Evolutionary conservation across 2,797 vertebrate species (phyloP), one percentile per base, ranked within the genome.

Genomic region (Rhincodon typus): DNA sequence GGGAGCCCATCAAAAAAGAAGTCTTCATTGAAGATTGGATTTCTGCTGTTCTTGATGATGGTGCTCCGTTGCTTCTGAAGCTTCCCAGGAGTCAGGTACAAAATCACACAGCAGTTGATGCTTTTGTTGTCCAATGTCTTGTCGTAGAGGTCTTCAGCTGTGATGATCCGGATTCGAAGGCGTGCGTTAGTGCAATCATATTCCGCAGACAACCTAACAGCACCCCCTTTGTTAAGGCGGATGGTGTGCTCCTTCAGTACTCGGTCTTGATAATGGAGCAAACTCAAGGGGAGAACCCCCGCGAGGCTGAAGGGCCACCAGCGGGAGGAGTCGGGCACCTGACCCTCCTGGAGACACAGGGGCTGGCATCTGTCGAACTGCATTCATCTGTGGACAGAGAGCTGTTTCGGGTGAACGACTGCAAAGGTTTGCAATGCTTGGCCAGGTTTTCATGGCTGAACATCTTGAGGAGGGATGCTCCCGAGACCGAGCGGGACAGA

Each of bases 371-470:
- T 0, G 99, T 98, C 0, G 98, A 99, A 97, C 99, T 99, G 97
- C 98, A 98, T 97, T 99, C 99, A 0, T 99, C 99, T 0, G 99
- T 99, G 72, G 99, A 99, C 30, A 99, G 98, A 0, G 99, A 99
- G 96, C 99, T 99, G 97, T 99, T 99, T 90, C 98, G 98, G 5
- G 98, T 99, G 0, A 99, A 98, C 0, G 98, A 98, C 34, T 99
- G 98, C 97, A 98, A 99, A 95, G 98, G 98, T 95, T 99, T 99
- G 96, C 98, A 98, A 0, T 99, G 98, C 96, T 99, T 99, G 96
- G 98, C 98, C 97, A 99, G 99, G 69, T 99, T 98, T 96, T 99
- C 99, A 34, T 99, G 98, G 53, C 98, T 98, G 96, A 99, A 99
- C 97, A 99, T 98, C 97, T 98, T 99, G 96, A 99, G 98, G 96